Conservation (phyloP, 2,888 invertebrate species). For the Melanostoma mellinum region DNA sequence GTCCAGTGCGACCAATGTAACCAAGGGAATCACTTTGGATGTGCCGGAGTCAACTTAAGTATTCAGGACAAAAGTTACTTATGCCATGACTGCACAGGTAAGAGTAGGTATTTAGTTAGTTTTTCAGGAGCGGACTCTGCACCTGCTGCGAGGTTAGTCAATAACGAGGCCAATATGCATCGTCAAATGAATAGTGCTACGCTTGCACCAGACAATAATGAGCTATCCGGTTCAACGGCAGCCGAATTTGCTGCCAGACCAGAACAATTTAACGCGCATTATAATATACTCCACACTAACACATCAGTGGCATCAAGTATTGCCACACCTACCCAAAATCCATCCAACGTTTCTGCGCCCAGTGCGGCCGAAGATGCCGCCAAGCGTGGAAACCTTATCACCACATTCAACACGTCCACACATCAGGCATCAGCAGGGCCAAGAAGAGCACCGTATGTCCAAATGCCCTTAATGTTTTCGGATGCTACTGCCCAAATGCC, state of each 20-base stretch:
- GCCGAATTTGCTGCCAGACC: slow-evolving; percentile 9
- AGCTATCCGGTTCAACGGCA: neutral
- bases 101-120: slow-evolving; percentile 8
- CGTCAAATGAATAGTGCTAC: slow-evolving; percentile 6
- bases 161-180: slow-evolving; percentile 4
- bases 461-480: neutral
- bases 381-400: neutral
- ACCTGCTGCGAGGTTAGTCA: slow-evolving; percentile 4
- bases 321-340: neutral
- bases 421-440: neutral
- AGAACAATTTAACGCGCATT: neutral
- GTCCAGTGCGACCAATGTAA: slow-evolving; percentile 22
- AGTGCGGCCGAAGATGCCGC: neutral
- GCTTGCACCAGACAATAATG: neutral
- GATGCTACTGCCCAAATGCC: too few species aligned
- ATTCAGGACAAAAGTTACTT: neutral
- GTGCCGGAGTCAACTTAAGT: neutral
- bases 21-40: neutral
- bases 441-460: too few species aligned
- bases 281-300: neutral
- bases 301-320: neutral
- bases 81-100: slow-evolving; percentile 20
- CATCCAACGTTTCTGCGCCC: neutral
- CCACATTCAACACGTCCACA: neutral
- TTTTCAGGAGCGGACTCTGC: slow-evolving; percentile 2